Conservation (phyloP, 2,797 vertebrate species). For the Notolepis coatsorum region DNA sequence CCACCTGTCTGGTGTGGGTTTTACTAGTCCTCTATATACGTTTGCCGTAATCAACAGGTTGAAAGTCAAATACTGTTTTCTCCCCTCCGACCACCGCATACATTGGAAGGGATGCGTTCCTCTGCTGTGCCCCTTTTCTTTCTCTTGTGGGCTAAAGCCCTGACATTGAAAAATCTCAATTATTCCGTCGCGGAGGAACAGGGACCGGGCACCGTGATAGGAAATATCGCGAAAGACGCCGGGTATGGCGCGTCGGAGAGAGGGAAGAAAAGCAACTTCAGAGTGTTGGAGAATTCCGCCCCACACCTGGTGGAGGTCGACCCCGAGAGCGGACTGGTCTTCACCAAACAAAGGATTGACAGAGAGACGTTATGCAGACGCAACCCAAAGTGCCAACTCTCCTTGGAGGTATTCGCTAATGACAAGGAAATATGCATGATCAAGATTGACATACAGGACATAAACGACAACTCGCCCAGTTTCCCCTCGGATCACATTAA, state of each 20-base stretch:
- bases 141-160: conserved; percentile 94
- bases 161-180: conserved; percentile 96
- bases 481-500: conserved; percentile 80
- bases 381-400: conserved; percentile 95
- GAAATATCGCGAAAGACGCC: conserved; percentile 97
- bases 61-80: conserved; percentile 73
- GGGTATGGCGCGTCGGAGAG: conserved; percentile 86
- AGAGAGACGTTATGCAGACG: conserved; percentile 95
- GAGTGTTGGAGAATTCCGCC: conserved; percentile 97
- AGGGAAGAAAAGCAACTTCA: conserved; percentile 91
- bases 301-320: conserved; percentile 97
- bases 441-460: conserved; percentile 84
- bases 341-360: conserved; percentile 97
- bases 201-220: conserved; percentile 95
- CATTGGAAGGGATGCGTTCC: conserved; percentile 92
- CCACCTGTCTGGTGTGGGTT: conserved; percentile 60
- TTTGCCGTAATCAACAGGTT: conserved; percentile 82
- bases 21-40: conserved; percentile 66
- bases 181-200: conserved; percentile 98
- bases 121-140: conserved; percentile 93
- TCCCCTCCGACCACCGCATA: conserved; percentile 64
- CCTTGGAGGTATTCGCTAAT: conserved; percentile 98
- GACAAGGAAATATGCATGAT: conserved; percentile 99
- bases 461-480: conserved; percentile 83
- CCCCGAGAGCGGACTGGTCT: conserved; percentile 95